These are phyloP conservation scores for Megatriorchis doriae DNA, from an alignment of 2,113 vertebrate genomes.

Conservation along the genomic window DNA sequence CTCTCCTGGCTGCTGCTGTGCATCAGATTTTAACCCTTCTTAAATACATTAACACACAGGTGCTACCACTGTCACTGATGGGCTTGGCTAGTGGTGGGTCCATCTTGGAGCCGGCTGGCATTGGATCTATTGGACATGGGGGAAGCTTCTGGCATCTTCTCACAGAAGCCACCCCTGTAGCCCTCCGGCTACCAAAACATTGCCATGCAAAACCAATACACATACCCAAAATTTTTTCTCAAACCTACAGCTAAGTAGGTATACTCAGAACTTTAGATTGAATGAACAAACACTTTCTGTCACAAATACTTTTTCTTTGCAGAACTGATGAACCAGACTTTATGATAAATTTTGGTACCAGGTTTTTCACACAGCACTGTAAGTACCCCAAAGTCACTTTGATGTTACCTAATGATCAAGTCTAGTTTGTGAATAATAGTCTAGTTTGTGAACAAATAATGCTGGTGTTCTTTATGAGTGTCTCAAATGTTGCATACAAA, in stretches of 20 bases:
- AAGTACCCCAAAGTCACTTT: background rate
- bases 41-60: background rate
- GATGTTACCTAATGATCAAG: background rate
- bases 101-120: background rate
- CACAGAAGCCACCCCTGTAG: background rate
- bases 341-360: background rate
- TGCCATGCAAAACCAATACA: background rate
- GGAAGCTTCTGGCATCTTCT: too few relatives aligned
- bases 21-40: background rate
- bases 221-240: background rate
- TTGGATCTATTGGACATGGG: background rate
- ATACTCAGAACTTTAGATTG: background rate
- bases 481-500: background rate
- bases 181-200: background rate
- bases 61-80: fast-evolving
- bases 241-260: background rate
- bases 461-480: background rate
- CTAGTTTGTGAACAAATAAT: background rate
- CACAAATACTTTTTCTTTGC: background rate
- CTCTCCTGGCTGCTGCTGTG: background rate
- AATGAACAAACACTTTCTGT: background rate
- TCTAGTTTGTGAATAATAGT: background rate
- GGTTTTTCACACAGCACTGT: background rate
- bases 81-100: background rate
- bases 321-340: background rate